These are phyloP conservation scores for Montipora sp. DNA, from an alignment of 64 coral and sea anemone genomes.

Conservation along the genomic window DNA sequence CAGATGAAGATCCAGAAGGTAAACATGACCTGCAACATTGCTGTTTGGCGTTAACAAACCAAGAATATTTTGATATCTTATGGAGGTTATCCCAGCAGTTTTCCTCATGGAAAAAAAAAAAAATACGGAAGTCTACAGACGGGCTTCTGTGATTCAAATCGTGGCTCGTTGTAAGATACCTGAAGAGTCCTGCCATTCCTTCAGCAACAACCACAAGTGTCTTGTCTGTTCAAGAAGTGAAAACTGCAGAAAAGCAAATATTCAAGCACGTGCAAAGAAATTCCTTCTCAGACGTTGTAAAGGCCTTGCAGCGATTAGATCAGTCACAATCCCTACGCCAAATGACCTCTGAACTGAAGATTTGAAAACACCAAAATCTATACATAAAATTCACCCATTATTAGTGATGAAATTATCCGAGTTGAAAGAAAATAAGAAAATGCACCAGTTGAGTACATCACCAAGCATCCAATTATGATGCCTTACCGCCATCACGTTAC, in stretches of 20 bases:
- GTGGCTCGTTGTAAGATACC: not conserved
- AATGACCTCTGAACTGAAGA: not conserved
- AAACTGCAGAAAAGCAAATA: too few species aligned
- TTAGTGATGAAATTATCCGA: slow-evolving; percentile 4
- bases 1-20: slow-evolving; percentile 23
- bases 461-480: slow-evolving; percentile 23
- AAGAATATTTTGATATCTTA: not conserved
- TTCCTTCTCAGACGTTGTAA: not conserved
- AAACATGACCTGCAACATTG: not conserved
- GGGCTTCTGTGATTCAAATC: slow-evolving; percentile 16
- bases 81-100: not conserved
- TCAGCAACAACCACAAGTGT: too few species aligned
- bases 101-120: slow-evolving; percentile 32
- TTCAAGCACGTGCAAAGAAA: not conserved
- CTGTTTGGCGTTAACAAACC: not conserved
- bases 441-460: not conserved
- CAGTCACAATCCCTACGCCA: not conserved
- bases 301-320: not conserved
- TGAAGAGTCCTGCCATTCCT: too few species aligned
- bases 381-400: not conserved
- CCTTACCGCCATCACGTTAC: not conserved
- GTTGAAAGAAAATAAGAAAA: not conserved
- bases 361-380: too few species aligned
- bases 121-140: not conserved
- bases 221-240: not conserved